These are phyloP conservation scores for Dorcus hopei DNA, from an alignment of 2,888 invertebrate species.

Conservation along the genomic window DNA sequence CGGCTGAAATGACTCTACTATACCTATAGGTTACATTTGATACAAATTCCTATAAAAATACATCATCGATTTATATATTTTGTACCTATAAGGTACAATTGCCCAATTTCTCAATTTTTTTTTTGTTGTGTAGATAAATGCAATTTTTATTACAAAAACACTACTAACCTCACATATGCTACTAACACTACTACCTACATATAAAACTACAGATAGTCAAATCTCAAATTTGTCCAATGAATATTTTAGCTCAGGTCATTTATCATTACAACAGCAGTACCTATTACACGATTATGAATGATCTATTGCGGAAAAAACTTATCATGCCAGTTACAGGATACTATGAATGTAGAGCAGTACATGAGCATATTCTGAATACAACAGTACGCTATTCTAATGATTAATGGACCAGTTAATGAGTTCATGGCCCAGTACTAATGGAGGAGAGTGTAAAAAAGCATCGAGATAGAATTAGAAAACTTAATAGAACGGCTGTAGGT, in stretches of 20 bases:
- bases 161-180: neutral
- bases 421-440: constrained; percentile 35
- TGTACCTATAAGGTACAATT: too few relatives aligned
- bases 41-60: constrained; percentile 15
- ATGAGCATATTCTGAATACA: constrained; percentile 22
- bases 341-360: constrained; percentile 22
- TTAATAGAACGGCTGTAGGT: constrained; percentile 24
- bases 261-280: constrained; percentile 51
- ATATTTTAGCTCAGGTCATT: constrained; percentile 36
- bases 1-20: neutral
- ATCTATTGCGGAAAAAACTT: constrained; percentile 27
- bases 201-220: neutral
- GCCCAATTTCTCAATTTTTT: neutral
- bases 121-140: constrained; percentile 10
- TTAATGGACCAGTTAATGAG: constrained; percentile 40
- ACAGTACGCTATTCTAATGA: constrained; percentile 48
- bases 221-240: constrained; percentile 15
- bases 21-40: constrained; percentile 3
- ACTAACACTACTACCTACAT: neutral
- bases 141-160: neutral
- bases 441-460: constrained; percentile 38
- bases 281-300: constrained; percentile 26
- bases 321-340: constrained; percentile 18
- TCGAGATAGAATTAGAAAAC: constrained; percentile 18
- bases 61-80: constrained; percentile 9